Conservation (phyloP, 1,140 invertebrate species). For the Grapholita molesta region DNA sequence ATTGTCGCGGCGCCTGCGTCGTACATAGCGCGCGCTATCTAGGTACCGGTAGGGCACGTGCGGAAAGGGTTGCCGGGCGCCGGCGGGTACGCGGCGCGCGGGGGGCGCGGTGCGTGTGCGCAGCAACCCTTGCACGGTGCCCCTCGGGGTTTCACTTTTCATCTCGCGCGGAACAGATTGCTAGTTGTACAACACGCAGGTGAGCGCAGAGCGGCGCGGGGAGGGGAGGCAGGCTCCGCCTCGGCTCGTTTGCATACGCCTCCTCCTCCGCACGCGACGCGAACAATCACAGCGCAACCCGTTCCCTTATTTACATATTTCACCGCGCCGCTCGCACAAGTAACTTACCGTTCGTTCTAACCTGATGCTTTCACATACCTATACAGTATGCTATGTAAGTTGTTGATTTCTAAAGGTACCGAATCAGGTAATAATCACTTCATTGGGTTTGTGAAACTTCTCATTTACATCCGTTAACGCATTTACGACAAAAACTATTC, state of each 20-base stretch:
- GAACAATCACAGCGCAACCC: conserved; percentile 9
- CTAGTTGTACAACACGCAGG: conserved; percentile 24
- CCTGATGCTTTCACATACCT: neutral
- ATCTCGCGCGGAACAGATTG: conserved; percentile 40
- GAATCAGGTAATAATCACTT: neutral
- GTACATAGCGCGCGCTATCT: neutral
- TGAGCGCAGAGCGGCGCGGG: conserved; percentile 44
- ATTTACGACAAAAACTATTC: neutral
- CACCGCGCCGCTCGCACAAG: neutral
- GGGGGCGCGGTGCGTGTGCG: neutral
- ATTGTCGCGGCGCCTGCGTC: neutral
- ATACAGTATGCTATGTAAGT: no score
- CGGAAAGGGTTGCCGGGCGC: conserved; percentile 13
- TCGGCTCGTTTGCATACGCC: conserved; percentile 42
- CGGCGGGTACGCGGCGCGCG: neutral
- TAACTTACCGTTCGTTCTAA: neutral
- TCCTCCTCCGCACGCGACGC: conserved; percentile 10
- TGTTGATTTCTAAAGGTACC: neutral
- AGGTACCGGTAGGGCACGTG: conserved; percentile 18
- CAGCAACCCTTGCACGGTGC: conserved; percentile 33
- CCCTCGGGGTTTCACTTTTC: conserved; percentile 32
- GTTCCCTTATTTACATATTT: neutral
- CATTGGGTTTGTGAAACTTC: neutral
- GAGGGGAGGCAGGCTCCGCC: conserved; percentile 34
- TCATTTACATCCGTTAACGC: neutral